Conservation (phyloP, 2,113 vertebrate genomes). For the Malurus alboscapulatus region DNA sequence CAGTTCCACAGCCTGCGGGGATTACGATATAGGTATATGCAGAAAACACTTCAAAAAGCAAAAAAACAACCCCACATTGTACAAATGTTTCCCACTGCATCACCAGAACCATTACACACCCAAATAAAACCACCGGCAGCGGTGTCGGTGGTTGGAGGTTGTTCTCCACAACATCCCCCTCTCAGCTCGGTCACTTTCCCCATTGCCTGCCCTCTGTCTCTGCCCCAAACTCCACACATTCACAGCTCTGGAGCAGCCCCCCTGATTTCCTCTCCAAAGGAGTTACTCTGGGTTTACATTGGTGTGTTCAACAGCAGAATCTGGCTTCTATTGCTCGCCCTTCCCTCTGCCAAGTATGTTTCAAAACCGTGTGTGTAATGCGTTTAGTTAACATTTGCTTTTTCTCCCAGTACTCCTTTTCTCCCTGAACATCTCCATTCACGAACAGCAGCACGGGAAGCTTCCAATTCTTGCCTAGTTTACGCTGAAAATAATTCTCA, state of each 20-base stretch:
- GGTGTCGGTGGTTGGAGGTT: neutral
- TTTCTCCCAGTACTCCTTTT: conserved; percentile 31
- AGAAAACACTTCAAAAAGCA: conserved; percentile 62
- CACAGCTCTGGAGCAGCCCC: neutral
- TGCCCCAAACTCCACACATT: neutral
- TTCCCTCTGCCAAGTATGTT: conserved; percentile 48
- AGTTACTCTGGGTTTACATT: conserved; percentile 45
- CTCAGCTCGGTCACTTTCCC: conserved; percentile 3
- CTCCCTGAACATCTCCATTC: conserved; percentile 54
- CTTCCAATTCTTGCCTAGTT: conserved; percentile 34
- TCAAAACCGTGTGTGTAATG: conserved; percentile 38
- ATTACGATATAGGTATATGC: conserved; percentile 69
- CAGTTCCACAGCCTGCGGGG: conserved; percentile 62
- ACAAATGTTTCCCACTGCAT: conserved; percentile 55
- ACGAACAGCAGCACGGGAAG: neutral
- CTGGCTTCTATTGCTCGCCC: conserved; percentile 16
- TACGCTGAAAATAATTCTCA: conserved; percentile 7
- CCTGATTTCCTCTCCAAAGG: neutral
- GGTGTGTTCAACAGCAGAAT: conserved; percentile 46
- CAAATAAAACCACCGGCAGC: neutral
- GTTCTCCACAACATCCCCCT: neutral
- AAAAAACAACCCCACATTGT: conserved; percentile 36
- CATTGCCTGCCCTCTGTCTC: neutral
- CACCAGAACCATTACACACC: conserved; percentile 15
- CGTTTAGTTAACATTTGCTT: conserved; percentile 61